Evolutionary conservation across 2,888 invertebrate species (phyloP).

Genomic region (Perizoma flavofasciatum): DNA sequence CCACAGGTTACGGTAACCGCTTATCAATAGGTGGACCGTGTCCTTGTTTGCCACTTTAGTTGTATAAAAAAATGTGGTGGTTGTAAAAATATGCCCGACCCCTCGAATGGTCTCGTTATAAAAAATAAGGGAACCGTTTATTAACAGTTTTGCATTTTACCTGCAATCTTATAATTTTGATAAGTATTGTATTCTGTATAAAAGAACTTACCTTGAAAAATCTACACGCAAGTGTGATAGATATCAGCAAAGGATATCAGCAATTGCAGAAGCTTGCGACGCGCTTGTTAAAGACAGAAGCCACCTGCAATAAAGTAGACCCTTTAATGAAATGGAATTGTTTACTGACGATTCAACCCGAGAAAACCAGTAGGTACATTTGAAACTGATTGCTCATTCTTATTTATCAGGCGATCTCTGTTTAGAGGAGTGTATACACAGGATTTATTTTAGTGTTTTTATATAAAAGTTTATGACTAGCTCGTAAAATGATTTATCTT

Average conservation of each 20-base stretch:
- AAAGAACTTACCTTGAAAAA: slow-evolving; percentile 55
- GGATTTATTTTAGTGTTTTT: slow-evolving; percentile 3
- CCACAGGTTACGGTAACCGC: no score
- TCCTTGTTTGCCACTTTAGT: no score
- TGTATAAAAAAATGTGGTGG: no score
- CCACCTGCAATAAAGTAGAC: slow-evolving; percentile 45
- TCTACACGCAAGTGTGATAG: slow-evolving; percentile 52
- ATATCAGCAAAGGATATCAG: slow-evolving; percentile 47
- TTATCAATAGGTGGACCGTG: no score
- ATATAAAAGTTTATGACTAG: slow-evolving; percentile 4
- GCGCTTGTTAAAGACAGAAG: slow-evolving; percentile 36
- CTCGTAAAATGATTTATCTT: slow-evolving; percentile 10
- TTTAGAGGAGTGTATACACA: neutral
- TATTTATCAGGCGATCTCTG: slow-evolving; percentile 19
- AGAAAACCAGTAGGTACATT: slow-evolving; percentile 12
- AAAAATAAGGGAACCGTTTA: no score
- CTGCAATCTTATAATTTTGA: no score
- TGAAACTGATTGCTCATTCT: slow-evolving; percentile 21
- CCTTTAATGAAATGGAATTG: neutral
- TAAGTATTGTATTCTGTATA: no score
- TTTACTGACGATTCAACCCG: neutral
- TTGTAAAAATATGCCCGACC: no score
- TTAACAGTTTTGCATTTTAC: no score
- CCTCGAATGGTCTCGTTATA: no score
- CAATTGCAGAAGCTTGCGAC: slow-evolving; percentile 36